Conservation (phyloP, 2,888 invertebrate genomes). For the Heliconius hortense region DNA sequence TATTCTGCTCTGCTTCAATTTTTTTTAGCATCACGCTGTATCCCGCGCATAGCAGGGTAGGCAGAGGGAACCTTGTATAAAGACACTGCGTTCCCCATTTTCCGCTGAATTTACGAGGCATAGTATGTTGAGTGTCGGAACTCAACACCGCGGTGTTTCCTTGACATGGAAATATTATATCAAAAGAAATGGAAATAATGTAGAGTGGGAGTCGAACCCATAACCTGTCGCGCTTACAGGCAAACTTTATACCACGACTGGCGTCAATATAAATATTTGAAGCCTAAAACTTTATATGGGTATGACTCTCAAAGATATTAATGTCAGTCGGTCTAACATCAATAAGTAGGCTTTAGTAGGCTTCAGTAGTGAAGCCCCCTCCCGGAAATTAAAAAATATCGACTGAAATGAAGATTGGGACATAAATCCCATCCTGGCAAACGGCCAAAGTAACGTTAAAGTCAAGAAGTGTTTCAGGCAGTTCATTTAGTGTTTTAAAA, state of each 20-base stretch:
- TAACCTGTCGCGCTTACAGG: too few relatives aligned
- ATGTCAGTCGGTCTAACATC: conserved; percentile 20
- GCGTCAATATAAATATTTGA: not conserved
- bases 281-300: not conserved
- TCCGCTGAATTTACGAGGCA: too few relatives aligned
- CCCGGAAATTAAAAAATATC: conserved; percentile 46
- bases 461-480: conserved; percentile 37
- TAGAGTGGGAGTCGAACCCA: too few relatives aligned
- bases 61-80: too few relatives aligned
- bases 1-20: not conserved
- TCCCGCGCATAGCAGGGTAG: too few relatives aligned
- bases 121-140: too few relatives aligned
- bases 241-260: too few relatives aligned
- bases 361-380: conserved; percentile 33
- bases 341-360: conserved; percentile 12
- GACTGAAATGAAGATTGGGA: conserved; percentile 43
- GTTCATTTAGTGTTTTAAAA: conserved; percentile 37
- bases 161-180: too few relatives aligned
- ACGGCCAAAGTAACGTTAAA: conserved; percentile 44
- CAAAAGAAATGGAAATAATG: too few relatives aligned
- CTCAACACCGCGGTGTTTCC: too few relatives aligned
- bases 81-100: too few relatives aligned
- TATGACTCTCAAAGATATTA: conserved; percentile 11
- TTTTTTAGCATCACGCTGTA: too few relatives aligned
- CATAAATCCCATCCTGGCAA: conserved; percentile 45